Conservation (phyloP, 35 echinoderm and acorn worm genomes). For the Apostichopus japonicus region DNA sequence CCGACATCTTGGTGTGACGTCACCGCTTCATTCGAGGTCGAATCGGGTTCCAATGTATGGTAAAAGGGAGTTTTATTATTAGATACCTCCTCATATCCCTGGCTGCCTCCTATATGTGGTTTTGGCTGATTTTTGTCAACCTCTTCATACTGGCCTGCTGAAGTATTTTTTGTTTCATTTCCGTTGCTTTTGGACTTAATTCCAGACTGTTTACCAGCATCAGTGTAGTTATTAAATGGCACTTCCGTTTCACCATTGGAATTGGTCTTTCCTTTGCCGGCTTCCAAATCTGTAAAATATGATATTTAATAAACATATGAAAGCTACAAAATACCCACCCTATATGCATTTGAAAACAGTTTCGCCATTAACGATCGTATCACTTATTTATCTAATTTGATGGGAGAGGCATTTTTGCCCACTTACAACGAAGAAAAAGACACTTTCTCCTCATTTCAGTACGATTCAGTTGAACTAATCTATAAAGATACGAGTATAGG, state of each 20-base stretch:
- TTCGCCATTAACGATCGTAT: too few relatives aligned
- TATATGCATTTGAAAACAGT: background rate
- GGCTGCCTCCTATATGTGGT: background rate
- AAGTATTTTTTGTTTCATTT: background rate
- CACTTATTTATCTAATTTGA: too few relatives aligned
- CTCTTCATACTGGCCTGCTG: conserved; percentile 1
- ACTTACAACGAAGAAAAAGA: too few relatives aligned
- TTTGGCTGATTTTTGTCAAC: background rate
- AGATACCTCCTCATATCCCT: background rate
- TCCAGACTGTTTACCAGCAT: background rate
- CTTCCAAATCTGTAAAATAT: conserved; percentile 8
- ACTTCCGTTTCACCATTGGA: background rate
- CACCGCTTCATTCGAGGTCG: background rate
- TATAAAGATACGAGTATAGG: too few relatives aligned
- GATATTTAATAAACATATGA: background rate
- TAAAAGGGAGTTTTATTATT: background rate
- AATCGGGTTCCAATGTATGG: background rate
- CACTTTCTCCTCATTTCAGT: too few relatives aligned
- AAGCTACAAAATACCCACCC: background rate
- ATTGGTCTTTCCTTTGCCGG: background rate
- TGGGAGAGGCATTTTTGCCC: too few relatives aligned
- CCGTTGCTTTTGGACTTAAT: background rate
- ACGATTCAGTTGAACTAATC: too few relatives aligned
- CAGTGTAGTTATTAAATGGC: background rate
- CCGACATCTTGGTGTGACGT: conserved; percentile 6